Evolutionary conservation across 2,888 invertebrate species (phyloP).

Genomic region (Mechanitis mazaeus): DNA sequence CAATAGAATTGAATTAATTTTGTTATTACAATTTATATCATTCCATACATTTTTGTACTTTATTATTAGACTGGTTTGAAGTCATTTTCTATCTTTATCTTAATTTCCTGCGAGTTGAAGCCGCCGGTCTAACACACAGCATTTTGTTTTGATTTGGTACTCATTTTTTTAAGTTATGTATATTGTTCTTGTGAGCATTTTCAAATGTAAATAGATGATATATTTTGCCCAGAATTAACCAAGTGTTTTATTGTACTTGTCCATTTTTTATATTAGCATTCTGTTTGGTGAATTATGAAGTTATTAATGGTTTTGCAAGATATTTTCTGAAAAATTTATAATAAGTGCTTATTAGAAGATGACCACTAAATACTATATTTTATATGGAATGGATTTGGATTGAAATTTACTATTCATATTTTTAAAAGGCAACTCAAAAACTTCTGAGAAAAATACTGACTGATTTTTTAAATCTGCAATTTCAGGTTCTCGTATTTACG

Average conservation of each 20-base stretch:
- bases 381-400: no score
- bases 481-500: no score
- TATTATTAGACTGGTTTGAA: conserved; percentile 22
- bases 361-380: no score
- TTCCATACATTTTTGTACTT: conserved; percentile 40
- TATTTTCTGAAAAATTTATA: no score
- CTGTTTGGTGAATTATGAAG: no score
- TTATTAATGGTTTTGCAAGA: no score
- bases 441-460: no score
- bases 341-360: no score
- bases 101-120: conserved; percentile 12
- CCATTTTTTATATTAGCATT: background rate
- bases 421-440: no score
- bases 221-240: conserved; percentile 72
- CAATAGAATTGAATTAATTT: conserved; percentile 18
- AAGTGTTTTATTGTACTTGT: conserved; percentile 21
- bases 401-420: no score
- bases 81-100: conserved; percentile 25
- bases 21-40: conserved; percentile 21
- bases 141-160: conserved; percentile 50
- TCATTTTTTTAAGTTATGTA: conserved; percentile 57
- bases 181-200: conserved; percentile 73
- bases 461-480: no score
- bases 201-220: conserved; percentile 74
- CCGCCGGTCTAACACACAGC: conserved; percentile 39